Conservation (phyloP, 2,888 invertebrate genomes). For the Cephus spinipes region DNA sequence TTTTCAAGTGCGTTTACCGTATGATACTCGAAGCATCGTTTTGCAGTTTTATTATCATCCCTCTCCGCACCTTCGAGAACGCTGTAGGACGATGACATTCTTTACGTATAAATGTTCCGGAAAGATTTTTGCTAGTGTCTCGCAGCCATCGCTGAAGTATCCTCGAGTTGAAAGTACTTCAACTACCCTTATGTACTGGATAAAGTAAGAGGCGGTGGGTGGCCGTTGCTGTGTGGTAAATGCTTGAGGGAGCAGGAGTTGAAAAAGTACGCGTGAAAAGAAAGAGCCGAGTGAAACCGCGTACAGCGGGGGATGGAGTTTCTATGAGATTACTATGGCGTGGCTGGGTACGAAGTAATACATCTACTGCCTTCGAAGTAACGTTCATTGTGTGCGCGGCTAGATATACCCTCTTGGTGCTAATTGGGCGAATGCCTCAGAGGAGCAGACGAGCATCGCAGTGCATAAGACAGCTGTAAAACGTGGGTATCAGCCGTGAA, state of each 20-base stretch:
- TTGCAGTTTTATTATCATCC: background rate
- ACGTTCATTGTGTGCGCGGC: background rate
- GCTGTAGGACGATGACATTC: background rate
- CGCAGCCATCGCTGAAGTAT: background rate
- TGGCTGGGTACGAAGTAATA: background rate
- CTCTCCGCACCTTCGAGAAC: background rate
- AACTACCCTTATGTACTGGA: slow-evolving; percentile 32
- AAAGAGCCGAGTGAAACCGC: background rate
- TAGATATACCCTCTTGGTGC: background rate
- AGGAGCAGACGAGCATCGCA: background rate
- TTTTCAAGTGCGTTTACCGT: background rate
- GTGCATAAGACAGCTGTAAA: background rate
- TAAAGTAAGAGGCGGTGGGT: slow-evolving; percentile 36
- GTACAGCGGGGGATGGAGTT: background rate
- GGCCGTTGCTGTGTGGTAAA: slow-evolving; percentile 33
- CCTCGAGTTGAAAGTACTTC: slow-evolving; percentile 24
- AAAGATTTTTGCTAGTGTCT: background rate
- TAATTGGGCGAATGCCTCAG: background rate
- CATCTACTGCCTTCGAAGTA: background rate
- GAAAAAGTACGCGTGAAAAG: background rate
- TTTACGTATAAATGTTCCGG: background rate
- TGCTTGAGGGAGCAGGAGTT: background rate
- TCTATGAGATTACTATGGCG: background rate
- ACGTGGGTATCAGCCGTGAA: background rate
- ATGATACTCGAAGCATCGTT: background rate